Base-by-base conservation (phyloP, 92 coral and sea anemone genomes). In the Palythoa grandis region DNA sequence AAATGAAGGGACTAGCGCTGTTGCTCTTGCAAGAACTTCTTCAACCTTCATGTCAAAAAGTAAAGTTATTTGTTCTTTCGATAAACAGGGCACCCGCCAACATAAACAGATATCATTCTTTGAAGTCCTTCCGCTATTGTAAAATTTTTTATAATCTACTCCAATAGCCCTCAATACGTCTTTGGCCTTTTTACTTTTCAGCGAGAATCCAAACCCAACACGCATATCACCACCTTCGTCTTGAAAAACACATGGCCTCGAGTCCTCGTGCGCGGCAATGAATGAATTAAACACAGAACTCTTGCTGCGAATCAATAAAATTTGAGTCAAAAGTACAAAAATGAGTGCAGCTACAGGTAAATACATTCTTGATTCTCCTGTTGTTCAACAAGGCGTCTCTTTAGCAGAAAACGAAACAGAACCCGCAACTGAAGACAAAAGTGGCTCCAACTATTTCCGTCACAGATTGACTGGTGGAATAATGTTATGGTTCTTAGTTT, bases 211-310 rank as follows among this genome's bases (percentile, higher is more conserved):
- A 37, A 66, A 48, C 3, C 85, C 85, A 0, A 80, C 23, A 15
- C 72, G 74, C 40, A 60, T 66, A 58, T 23, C 38, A 24, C 85
- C 85, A 50, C 14, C 40, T 9, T 47, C 8, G 17, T 80, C 85
- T 65, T 29, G 85, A 80, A 65, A 80, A 9, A 56, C 85, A 80
- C 85, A 80, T 80, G 85, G 74, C 39, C 16, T 80, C 40, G 39
- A 39, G 14, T 43, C 74, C 85, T 80, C 85, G 85, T 80, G 85
- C 22, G 43, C 85, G 9, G 39, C 85, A 66, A 80, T 63, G 85
- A 80, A 80, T 80, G 85, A 80, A 80, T 73, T 60, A 23, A 43
- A 52, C 40, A 14, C 3, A 13, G 40, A 66, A 22, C 29, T 63
- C 60, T 63, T 23, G 60, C 85, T 11, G 40, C 65, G 38, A 65